phyloP scores from a whole-genome alignment of 2,797 vertebrate species.

The Crypturellus tataupa region DNA sequence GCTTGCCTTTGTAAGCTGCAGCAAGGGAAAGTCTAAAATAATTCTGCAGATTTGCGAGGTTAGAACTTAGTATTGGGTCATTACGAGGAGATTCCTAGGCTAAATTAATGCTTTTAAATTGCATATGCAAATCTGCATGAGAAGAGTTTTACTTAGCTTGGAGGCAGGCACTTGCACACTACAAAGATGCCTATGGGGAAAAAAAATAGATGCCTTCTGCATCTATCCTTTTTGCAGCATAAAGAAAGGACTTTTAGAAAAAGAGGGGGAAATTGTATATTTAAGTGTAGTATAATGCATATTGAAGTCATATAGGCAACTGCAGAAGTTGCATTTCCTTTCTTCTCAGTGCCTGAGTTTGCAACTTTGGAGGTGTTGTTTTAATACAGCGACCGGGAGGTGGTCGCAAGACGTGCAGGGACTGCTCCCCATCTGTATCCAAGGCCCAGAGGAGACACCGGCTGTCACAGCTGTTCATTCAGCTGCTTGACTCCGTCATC shows the following conservation, averaged over 20 bases:
- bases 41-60: conserved; percentile 35
- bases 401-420: fast-evolving
- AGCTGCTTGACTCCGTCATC: neutral
- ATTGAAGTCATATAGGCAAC: neutral
- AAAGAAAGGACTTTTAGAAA: neutral
- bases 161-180: neutral
- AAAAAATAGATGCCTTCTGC: neutral
- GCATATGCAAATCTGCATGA: neutral
- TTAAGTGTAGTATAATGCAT: fast-evolving
- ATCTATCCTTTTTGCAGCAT: neutral
- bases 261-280: neutral
- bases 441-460: neutral
- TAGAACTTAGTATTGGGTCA: neutral
- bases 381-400: neutral
- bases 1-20: conserved; percentile 49
- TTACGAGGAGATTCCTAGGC: neutral
- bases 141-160: neutral
- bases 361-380: neutral
- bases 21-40: conserved; percentile 53
- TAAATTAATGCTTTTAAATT: neutral
- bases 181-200: neutral
- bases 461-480: neutral
- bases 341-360: neutral
- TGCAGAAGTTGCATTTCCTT: neutral
- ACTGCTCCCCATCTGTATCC: fast-evolving